A percentile compares a stretch with the other conserved stretches of the same genome.
Evolutionary conservation across 2,113 vertebrate species (phyloP).

Genomic region (Panurus biarmicus): DNA sequence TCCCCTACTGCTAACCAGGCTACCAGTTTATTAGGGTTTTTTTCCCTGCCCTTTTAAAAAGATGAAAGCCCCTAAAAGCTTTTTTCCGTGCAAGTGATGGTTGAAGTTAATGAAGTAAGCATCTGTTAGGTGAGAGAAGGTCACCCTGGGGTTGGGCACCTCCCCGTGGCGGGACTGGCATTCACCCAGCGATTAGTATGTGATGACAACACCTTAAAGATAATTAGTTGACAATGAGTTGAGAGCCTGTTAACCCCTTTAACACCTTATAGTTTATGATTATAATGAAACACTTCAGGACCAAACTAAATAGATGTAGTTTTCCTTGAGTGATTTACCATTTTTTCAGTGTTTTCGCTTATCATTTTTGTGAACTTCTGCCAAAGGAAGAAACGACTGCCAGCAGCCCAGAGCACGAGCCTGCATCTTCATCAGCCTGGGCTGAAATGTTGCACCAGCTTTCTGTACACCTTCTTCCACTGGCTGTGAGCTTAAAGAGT

Average conservation of each 20-base stretch:
- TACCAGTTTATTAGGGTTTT: conserved; percentile 70
- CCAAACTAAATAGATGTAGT: conserved; percentile 5
- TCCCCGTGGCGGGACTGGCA: conserved; percentile 44
- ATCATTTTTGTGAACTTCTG: background rate
- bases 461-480: background rate
- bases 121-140: conserved; percentile 57
- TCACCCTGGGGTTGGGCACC: conserved; percentile 48
- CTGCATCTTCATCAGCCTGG: background rate
- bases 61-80: conserved; percentile 78
- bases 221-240: conserved; percentile 82
- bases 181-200: conserved; percentile 66
- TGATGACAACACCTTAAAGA: conserved; percentile 78
- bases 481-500: background rate
- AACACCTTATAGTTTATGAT: conserved; percentile 72
- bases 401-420: background rate
- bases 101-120: conserved; percentile 65
- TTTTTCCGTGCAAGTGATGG: conserved; percentile 54
- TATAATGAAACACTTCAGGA: conserved; percentile 48
- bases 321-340: background rate
- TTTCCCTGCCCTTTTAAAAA: conserved; percentile 68
- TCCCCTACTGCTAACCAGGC: conserved; percentile 67
- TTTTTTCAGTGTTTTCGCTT: rapidly evolving
- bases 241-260: conserved; percentile 75
- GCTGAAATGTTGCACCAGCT: background rate
- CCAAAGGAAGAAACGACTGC: background rate